Evolutionary conservation across 1,140 invertebrate genomes (phyloP), one percentile per base, ranked within the genome.

Genomic region (Drosophila pruinosa): DNA sequence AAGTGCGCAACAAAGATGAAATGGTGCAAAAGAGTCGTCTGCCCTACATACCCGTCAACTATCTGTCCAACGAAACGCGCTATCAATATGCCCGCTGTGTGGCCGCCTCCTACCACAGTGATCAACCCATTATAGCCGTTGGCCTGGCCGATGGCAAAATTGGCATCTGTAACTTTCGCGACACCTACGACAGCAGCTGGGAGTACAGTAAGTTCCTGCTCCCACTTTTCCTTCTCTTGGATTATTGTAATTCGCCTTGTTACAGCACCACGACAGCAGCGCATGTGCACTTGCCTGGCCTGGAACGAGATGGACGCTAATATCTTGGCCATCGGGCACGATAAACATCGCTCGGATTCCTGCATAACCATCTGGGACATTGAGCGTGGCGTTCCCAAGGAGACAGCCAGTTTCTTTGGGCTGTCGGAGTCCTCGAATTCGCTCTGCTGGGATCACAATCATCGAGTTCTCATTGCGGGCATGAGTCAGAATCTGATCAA

Each of bases 401-500:
- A 91, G 8, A 78, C 76, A 0, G 71, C 82, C 10, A 75, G 77
- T 34, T 89, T 79, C 73, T 86, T 81, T 63, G 96, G 96, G 8
- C 91, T 95, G 2, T 95, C 95, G 1, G 98, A 99, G 92, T 95
- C 95, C 0, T 94, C 95, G 12, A 95, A 97, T 91, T 97, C 96
- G 14, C 92, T 98, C 19, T 94, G 95, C 56, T 99, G 98, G 97
- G 95, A 97, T 67, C 93, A 94, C 39, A 94, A 94, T 58, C 94
- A 95, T 58, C 94, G 95, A 72, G 94, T 95, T 14, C 92, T 99
- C 3, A 94, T 97, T 5, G 94, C 96, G 17, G 97, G 97, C 6
- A 96, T 98, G 92, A 98, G 97, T 92, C 94, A 95, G 68, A 98
- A 98, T 80, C 94, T 95, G 75, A 94, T 99, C 4, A 96, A 96